Percentiles rank a stretch among this genome's conserved stretches.
Conservation (phyloP, 2,797 vertebrate genomes). For the Sciaenops ocellatus region DNA sequence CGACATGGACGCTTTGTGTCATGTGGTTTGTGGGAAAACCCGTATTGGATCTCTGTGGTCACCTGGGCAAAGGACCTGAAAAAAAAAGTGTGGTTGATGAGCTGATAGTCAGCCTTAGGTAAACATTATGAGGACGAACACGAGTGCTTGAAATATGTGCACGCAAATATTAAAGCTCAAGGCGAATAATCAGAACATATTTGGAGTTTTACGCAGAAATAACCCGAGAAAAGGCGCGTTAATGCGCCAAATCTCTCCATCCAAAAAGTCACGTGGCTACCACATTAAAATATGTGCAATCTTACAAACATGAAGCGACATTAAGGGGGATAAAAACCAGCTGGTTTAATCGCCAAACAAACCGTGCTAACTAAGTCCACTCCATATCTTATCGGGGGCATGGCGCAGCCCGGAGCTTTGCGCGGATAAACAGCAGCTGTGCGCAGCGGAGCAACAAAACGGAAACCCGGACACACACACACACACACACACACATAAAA, state of each 20-base stretch:
- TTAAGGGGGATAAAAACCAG: neutral
- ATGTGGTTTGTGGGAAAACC: slow-evolving; percentile 86
- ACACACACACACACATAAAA: neutral
- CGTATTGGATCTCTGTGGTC: slow-evolving; percentile 85
- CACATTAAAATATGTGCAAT: fast-evolving
- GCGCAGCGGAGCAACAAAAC: slow-evolving; percentile 47
- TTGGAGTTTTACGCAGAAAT: neutral
- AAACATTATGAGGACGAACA: fast-evolving
- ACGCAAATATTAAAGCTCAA: fast-evolving
- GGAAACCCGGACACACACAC: slow-evolving; percentile 29
- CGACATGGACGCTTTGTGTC: slow-evolving; percentile 54
- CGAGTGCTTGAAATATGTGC: fast-evolving
- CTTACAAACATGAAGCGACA: neutral
- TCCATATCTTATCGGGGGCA: slow-evolving; percentile 80
- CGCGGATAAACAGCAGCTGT: slow-evolving; percentile 76
- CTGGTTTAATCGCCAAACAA: fast-evolving
- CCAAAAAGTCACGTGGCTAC: slow-evolving; percentile 35
- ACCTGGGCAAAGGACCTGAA: slow-evolving; percentile 74
- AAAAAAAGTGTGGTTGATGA: slow-evolving; percentile 8
- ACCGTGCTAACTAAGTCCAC: slow-evolving; percentile 65
- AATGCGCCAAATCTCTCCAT: neutral
- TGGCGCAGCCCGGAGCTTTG: slow-evolving; percentile 55
- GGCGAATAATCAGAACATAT: neutral
- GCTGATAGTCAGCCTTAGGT: neutral
- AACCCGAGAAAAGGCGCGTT: neutral